phyloP scores from a whole-genome alignment of 2,113 vertebrate genomes.

The Hyla sarda region DNA sequence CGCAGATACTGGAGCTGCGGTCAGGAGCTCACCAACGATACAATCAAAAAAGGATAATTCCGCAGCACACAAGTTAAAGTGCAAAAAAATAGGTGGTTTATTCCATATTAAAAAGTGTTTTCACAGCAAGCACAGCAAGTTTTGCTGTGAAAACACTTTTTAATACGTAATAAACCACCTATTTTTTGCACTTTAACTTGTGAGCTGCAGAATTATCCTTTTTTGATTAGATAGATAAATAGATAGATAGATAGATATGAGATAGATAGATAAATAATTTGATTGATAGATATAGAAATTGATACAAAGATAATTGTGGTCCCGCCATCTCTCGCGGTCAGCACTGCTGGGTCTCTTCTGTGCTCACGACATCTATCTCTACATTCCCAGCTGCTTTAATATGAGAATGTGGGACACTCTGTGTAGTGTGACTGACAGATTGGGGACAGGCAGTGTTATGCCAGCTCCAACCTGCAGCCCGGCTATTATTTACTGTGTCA shows the following conservation, averaged over 20 bases:
- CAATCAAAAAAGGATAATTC: too few relatives aligned
- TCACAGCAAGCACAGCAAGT: too few relatives aligned
- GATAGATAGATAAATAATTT: neutral
- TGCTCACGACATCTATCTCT: neutral
- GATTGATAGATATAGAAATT: neutral
- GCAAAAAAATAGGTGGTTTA: too few relatives aligned
- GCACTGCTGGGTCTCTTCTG: neutral
- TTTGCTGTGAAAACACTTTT: too few relatives aligned
- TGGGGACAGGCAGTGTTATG: constrained; percentile 61
- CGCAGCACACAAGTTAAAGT: too few relatives aligned
- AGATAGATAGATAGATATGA: neutral
- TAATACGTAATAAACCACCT: too few relatives aligned
- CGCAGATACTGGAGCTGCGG: too few relatives aligned
- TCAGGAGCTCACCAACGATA: too few relatives aligned
- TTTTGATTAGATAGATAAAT: too few relatives aligned
- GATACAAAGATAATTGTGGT: neutral
- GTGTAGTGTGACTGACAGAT: constrained; percentile 70
- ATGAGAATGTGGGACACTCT: constrained; percentile 64
- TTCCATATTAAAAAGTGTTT: too few relatives aligned
- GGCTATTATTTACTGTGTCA: constrained; percentile 68
- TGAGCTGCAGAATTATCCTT: too few relatives aligned
- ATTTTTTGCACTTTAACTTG: too few relatives aligned
- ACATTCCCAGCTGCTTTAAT: constrained; percentile 54
- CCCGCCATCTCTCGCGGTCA: neutral
- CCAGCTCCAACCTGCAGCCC: constrained; percentile 64